Evolutionary conservation across 2,113 vertebrate species (phyloP), one percentile per base, ranked within the genome.

Genomic region (Pseudorectes ferrugineus): DNA sequence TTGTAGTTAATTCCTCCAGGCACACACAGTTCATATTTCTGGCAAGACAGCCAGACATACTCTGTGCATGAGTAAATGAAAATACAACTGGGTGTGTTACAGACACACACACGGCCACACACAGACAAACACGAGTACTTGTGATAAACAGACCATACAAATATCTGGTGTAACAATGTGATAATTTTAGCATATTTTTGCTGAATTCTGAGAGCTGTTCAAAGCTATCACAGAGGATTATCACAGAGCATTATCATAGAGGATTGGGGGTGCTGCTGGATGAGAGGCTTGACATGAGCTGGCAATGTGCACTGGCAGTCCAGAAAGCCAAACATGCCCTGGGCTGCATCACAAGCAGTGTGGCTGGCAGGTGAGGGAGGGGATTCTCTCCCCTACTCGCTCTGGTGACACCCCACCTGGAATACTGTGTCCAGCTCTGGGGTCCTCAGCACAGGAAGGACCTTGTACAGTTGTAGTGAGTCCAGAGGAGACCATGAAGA

Each of bases 1-100:
- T 81, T 92, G 58, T 16, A 90, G 78, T 84, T 94, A 91, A 89
- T 92, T 93, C 80, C 51, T 95, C 22, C 42, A 81, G 65, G 54
- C 61, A 81, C 54, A 52, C 52, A 75, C 12, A 65, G 70, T 62
- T 92, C 51, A 36, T 51, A 66, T 74, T 88, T 48, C 54, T 88
- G 72, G 20, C 35, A 93, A 92, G 57, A 22, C 25, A 82, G 15
- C 23, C 54, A 90, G 59, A 42, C 14, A 35, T 31, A 38, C 33
- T 25, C 23, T 26, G 42, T 54, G 5, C 7, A 5, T 19, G 42
- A 73, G 23, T 43, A 76, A 73, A 73, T 35, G n/a, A 45, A 85
- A 82, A 33, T n/a, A 57, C 40, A 74, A 3, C 11, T 55, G 24
- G 25, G 31, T 6, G 2, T 38, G 24, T 26, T 71, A 49, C 25